These are phyloP conservation scores for Idris sp. DNA, from an alignment of 1,140 invertebrate species.

Conservation along the genomic window DNA sequence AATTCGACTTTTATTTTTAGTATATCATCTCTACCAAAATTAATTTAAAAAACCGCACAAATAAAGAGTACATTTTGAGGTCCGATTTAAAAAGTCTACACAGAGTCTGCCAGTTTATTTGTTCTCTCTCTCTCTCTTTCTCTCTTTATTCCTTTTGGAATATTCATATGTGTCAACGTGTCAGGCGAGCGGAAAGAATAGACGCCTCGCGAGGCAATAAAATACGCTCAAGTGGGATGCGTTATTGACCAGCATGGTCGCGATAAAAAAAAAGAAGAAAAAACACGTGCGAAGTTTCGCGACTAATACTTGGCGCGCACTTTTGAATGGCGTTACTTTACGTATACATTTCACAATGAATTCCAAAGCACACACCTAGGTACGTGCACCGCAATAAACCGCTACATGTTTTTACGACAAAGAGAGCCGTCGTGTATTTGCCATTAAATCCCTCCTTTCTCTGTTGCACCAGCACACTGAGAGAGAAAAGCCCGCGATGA, in stretches of 20 bases:
- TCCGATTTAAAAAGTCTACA: too few relatives aligned
- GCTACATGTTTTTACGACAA: slow-evolving; percentile 47
- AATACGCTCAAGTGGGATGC: slow-evolving; percentile 38
- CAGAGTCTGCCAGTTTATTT: too few relatives aligned
- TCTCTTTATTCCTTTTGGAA: slow-evolving; percentile 7
- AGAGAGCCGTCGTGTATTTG: slow-evolving; percentile 22
- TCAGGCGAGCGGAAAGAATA: slow-evolving; percentile 40
- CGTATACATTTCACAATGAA: slow-evolving; percentile 42
- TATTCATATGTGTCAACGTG: slow-evolving; percentile 53
- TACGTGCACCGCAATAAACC: slow-evolving; percentile 27
- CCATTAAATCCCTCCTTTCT: slow-evolving; percentile 43
- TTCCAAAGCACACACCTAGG: slow-evolving; percentile 40
- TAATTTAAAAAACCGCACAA: too few relatives aligned
- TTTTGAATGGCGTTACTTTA: slow-evolving; percentile 47
- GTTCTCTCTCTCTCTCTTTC: slow-evolving; percentile 20
- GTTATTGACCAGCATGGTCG: slow-evolving; percentile 47
- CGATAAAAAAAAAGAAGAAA: slow-evolving; percentile 43
- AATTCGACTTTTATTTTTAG: too few relatives aligned
- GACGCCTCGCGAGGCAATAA: slow-evolving; percentile 45
- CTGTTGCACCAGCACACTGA: slow-evolving; percentile 15
- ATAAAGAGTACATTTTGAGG: too few relatives aligned
- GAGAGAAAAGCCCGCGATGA: too few relatives aligned
- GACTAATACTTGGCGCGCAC: slow-evolving; percentile 30
- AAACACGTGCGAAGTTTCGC: slow-evolving; percentile 44
- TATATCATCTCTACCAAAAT: too few relatives aligned